phyloP scores from a whole-genome alignment of 2,888 invertebrate genomes.

The Tenthredo scrophulariae region DNA sequence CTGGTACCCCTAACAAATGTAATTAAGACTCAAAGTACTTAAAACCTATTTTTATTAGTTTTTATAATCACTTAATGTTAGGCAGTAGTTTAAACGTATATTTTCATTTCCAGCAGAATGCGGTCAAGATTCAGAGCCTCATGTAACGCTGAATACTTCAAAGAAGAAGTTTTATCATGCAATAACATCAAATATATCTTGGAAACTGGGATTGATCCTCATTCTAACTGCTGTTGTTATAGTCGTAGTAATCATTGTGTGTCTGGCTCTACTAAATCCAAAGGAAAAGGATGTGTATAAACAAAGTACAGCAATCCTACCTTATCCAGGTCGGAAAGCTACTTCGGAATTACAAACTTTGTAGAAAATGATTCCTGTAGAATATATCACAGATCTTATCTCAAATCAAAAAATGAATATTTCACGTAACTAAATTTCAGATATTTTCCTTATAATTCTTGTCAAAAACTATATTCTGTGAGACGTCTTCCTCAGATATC shows the following conservation, averaged over 20 bases:
- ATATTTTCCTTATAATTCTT: background rate
- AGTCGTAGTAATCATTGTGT: background rate
- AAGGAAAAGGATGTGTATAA: background rate
- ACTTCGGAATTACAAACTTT: background rate
- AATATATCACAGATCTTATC: background rate
- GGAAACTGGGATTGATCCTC: conserved; percentile 14
- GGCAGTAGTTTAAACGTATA: background rate
- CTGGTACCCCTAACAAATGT: background rate
- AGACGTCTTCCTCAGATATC: background rate
- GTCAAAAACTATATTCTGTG: background rate
- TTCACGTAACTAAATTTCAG: background rate
- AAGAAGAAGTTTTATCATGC: conserved; percentile 8
- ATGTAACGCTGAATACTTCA: background rate
- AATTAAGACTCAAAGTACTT: background rate
- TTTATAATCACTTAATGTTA: background rate
- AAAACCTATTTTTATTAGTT: background rate
- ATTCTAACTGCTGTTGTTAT: background rate
- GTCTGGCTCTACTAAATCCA: background rate
- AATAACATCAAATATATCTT: background rate
- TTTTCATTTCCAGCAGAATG: background rate
- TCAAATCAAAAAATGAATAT: background rate
- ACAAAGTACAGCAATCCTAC: background rate
- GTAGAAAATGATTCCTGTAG: background rate
- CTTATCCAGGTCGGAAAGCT: background rate
- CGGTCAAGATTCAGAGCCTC: background rate